Evolutionary conservation across 92 coral and sea anemone species (phyloP).

Genomic region (Anthopleura xanthogrammica): DNA sequence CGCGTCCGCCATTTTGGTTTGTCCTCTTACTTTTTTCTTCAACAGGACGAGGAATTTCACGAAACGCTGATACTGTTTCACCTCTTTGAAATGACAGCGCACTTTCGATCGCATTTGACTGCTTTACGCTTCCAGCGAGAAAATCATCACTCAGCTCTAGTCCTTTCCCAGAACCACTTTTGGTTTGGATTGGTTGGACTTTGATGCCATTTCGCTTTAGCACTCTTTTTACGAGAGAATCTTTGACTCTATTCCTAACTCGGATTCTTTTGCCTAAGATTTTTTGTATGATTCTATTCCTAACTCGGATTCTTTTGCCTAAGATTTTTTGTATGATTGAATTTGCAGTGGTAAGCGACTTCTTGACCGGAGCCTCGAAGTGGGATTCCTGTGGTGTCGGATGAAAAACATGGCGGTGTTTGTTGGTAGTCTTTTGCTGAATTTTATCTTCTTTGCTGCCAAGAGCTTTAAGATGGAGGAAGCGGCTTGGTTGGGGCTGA

Average conservation of each 20-base stretch:
- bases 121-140: not conserved
- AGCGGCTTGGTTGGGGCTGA: not conserved
- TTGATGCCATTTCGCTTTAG: not conserved
- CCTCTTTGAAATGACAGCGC: not conserved
- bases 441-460: not conserved
- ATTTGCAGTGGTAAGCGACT: not conserved
- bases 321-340: not conserved
- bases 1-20: not conserved
- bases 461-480: not conserved
- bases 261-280: not conserved
- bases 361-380: slow-evolving; percentile 27
- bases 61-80: not conserved
- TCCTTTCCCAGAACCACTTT: not conserved
- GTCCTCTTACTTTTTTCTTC: not conserved
- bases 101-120: not conserved
- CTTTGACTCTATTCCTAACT: not conserved
- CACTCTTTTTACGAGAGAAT: not conserved
- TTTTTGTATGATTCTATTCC: not conserved
- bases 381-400: slow-evolving; percentile 18
- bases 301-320: not conserved
- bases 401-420: not conserved
- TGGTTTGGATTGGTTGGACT: not conserved
- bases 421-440: not conserved
- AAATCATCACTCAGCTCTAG: not conserved
- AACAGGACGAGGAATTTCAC: not conserved